phyloP scores from a whole-genome alignment of 2,888 invertebrate species.

The Tubulanus polymorphus region DNA sequence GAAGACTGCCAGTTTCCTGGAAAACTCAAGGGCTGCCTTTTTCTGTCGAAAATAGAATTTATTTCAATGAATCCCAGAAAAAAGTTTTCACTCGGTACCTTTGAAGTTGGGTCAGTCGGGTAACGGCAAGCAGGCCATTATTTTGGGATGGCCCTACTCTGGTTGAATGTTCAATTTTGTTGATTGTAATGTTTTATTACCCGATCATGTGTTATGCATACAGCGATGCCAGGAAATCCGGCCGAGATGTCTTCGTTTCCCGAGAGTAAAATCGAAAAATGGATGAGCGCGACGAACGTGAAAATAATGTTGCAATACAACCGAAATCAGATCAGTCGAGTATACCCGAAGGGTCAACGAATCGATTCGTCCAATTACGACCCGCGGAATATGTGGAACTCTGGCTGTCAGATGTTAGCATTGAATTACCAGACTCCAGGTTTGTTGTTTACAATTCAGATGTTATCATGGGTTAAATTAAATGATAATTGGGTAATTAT shows the following conservation, averaged over 20 bases:
- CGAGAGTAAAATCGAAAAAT: slow-evolving; percentile 90
- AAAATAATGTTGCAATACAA: slow-evolving; percentile 33
- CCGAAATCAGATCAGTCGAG: slow-evolving; percentile 75
- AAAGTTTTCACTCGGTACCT: no score
- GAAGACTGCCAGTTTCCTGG: no score
- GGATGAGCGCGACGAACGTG: slow-evolving; percentile 62
- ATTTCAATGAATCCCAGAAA: no score
- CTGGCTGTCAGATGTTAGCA: slow-evolving; percentile 95
- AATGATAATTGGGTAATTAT: no score
- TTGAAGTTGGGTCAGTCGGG: no score
- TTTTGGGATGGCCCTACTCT: no score
- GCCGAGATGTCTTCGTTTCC: slow-evolving; percentile 98
- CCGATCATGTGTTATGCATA: not conserved
- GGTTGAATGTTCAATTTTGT: no score
- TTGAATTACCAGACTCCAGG: slow-evolving; percentile 89
- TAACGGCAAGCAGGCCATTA: no score
- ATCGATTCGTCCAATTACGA: slow-evolving; percentile 97
- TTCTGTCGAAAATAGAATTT: no score
- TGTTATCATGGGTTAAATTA: not conserved
- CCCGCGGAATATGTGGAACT: slow-evolving; percentile 92
- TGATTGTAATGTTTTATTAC: no score
- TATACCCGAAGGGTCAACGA: slow-evolving; percentile 84
- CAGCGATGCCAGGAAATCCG: slow-evolving; percentile 60
- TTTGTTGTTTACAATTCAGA: slow-evolving; percentile 21
- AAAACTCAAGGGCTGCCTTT: no score